Conservation (phyloP, 2,113 vertebrate species). For the Chaetorhynchus papuensis region DNA sequence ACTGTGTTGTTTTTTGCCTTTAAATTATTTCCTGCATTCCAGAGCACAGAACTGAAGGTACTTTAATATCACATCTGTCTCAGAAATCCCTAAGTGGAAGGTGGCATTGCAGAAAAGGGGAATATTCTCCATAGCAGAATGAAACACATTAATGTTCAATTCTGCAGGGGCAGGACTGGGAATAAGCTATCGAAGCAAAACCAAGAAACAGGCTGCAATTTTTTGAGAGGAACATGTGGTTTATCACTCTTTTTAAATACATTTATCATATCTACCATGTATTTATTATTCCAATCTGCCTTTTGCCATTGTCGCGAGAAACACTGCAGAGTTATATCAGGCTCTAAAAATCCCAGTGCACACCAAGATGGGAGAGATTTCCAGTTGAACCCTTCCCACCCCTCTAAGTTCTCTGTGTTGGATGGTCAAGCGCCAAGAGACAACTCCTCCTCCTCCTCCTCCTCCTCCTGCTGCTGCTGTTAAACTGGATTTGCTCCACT, state of each 20-base stretch:
- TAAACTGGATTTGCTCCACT: not conserved
- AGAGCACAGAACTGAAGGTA: not conserved
- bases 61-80: not conserved
- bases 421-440: not conserved
- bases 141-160: not conserved
- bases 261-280: not conserved
- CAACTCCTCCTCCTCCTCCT: not conserved
- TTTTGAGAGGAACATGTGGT: not conserved
- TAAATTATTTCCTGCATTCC: not conserved
- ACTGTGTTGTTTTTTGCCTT: not conserved
- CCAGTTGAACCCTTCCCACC: not conserved
- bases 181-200: not conserved
- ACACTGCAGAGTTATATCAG: fast-evolving
- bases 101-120: not conserved
- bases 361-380: not conserved
- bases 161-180: not conserved
- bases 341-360: not conserved
- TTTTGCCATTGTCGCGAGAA: not conserved
- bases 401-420: not conserved
- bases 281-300: not conserved
- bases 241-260: not conserved
- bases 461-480: not conserved
- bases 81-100: not conserved
- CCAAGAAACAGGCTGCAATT: not conserved
- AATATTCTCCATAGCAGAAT: not conserved